Evolutionary conservation across 2,888 invertebrate species (phyloP).

Genomic region (Drosophila sordidapex): DNA sequence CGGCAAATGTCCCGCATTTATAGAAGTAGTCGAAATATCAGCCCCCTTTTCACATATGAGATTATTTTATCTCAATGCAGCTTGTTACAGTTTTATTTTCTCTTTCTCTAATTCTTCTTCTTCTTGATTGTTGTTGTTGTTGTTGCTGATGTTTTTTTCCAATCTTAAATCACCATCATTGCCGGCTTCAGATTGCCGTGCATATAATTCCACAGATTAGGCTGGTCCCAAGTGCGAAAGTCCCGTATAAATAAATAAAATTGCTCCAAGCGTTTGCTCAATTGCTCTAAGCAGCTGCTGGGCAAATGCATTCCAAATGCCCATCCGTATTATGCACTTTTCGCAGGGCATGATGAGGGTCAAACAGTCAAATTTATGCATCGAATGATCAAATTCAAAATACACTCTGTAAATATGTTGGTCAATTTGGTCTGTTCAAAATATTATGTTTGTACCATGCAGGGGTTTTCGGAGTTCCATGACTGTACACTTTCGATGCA

Average conservation of each 20-base stretch:
- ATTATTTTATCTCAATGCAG: constrained; percentile 73
- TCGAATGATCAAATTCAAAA: not conserved
- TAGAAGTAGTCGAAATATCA: constrained; percentile 41
- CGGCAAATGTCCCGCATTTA: constrained; percentile 73
- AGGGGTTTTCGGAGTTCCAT: not conserved
- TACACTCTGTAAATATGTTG: not conserved
- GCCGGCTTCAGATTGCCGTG: constrained; percentile 62
- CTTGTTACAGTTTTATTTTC: constrained; percentile 55
- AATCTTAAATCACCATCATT: constrained; percentile 71
- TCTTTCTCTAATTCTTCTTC: constrained; percentile 3
- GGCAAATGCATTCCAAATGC: constrained; percentile 21
- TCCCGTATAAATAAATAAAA: constrained; percentile 38
- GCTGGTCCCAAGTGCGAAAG: constrained; percentile 50
- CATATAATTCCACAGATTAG: constrained; percentile 59
- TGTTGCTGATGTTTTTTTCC: constrained; percentile 35
- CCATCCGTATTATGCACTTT: constrained; percentile 35
- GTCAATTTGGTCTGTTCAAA: not conserved
- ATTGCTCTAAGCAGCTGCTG: constrained; percentile 21
- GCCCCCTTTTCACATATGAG: constrained; percentile 49
- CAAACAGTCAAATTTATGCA: constrained; percentile 39
- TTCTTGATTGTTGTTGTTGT: not conserved
- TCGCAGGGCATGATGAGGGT: constrained; percentile 46
- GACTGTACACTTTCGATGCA: not conserved
- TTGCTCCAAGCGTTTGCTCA: constrained; percentile 23
- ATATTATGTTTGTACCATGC: not conserved